Evolutionary conservation across 2,888 invertebrate genomes (phyloP), one percentile per base, ranked within the genome.

Genomic region (Phrixothrix hirtus): DNA sequence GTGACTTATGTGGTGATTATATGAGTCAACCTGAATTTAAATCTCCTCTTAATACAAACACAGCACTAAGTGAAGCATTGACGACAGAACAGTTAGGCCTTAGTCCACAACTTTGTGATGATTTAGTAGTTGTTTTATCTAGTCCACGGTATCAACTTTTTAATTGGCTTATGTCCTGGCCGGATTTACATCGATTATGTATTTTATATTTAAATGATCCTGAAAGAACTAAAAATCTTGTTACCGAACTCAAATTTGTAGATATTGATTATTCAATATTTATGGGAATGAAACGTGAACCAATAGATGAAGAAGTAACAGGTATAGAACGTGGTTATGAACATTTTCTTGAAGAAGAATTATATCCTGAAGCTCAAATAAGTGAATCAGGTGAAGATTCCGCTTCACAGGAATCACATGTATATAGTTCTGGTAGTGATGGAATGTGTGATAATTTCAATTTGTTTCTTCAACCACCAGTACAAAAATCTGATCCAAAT

Each of bases 201-300:
- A 76, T 80, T 51, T 75, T 78, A 59, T 83, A 83, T 63, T 65
- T 83, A 25, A 77, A 81, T 50, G 78, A 80, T 58, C 79, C 79
- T 2, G 78, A 79, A 51, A 82, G 84, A 39, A 86, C 85, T 12
- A 80, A 84, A 30, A 83, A 84, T 31, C 77, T 84, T 11, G 83
- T 84, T 29, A 87, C 85, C 0, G 88, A 88, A 68, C 77, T 89
- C n/a, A 86, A 87, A 67, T 88, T 83, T 69, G 77, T 89, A 1
- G 86, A 88, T 65, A 81, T 89, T 25, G 88, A 88, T 71, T 88
- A 85, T 44, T 80, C 81, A 11, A 80, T 83, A 57, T 87, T 84
- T 67, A 63, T 66, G 41, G 65, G 66, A 36, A 68, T 73, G 45
- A 82, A 83, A 61, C 82, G 85, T 36, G 79, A 85, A 72, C 85